A percentile compares a stretch with the other conserved stretches of the same genome.
These are phyloP conservation scores for Orthonyx spaldingii DNA, from an alignment of 2,113 vertebrate genomes.

Conservation along the genomic window DNA sequence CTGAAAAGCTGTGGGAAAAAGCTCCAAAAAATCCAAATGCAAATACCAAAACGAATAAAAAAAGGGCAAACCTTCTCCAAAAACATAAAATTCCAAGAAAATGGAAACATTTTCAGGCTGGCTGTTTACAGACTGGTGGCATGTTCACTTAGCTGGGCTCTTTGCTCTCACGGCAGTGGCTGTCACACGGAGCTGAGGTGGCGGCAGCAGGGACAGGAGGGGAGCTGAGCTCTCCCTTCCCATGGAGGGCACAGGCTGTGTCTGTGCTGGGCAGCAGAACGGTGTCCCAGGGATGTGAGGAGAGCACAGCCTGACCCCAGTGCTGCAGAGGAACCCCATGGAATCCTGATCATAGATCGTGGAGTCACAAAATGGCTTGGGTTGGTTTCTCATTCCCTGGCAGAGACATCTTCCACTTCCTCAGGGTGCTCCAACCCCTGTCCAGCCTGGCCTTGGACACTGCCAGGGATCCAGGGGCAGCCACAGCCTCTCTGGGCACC, in stretches of 20 bases:
- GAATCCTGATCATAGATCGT: not conserved
- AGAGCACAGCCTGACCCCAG: not conserved
- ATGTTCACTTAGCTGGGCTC: not conserved
- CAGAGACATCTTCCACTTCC: not conserved
- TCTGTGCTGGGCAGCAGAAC: not conserved
- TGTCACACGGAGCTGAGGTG: fast-evolving
- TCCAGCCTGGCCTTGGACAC: not conserved
- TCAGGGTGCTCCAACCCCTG: not conserved
- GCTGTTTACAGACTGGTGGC: not conserved
- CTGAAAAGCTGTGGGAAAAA: not conserved
- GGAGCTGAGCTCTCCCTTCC: not conserved
- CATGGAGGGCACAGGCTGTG: not conserved
- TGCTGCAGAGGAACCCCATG: not conserved
- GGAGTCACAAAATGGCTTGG: not conserved
- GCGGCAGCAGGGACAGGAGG: not conserved
- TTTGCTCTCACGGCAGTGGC: not conserved
- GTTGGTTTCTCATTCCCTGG: not conserved
- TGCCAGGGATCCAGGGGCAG: not conserved
- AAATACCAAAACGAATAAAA: not conserved
- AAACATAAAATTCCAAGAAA: not conserved
- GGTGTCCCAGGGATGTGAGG: not conserved
- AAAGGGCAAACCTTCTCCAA: not conserved
- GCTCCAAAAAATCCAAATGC: not conserved
- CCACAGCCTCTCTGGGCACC: not conserved
- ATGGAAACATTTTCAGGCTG: not conserved